Evolutionary conservation across 2,888 invertebrate genomes (phyloP).

Genomic region (Perizoma affinitatum): DNA sequence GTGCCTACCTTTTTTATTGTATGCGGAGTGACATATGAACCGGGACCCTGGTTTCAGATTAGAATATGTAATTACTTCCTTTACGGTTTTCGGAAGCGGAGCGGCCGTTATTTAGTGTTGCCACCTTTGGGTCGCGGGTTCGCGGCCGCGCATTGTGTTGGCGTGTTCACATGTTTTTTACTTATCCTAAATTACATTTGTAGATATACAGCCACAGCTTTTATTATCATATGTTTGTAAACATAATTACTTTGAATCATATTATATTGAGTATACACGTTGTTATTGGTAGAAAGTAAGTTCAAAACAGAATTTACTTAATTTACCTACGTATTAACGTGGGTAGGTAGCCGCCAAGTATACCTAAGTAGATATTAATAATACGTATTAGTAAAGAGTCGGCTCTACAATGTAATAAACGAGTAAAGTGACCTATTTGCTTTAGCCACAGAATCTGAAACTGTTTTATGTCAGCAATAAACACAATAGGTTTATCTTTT

Average conservation of each 20-base stretch:
- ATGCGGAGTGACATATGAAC: constrained; percentile 78
- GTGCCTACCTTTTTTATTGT: constrained; percentile 71
- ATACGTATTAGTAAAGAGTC: background rate
- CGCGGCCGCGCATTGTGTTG: constrained; percentile 43
- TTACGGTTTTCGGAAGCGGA: constrained; percentile 81
- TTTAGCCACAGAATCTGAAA: constrained; percentile 12
- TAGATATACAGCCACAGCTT: constrained; percentile 15
- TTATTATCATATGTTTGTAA: background rate
- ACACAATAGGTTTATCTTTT: constrained; percentile 37
- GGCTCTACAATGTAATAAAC: constrained; percentile 9
- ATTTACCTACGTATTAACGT: too few species aligned
- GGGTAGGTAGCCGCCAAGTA: too few species aligned
- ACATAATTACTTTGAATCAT: too few species aligned
- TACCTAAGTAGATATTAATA: too few species aligned
- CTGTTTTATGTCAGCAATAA: constrained; percentile 21
- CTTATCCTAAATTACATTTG: constrained; percentile 24
- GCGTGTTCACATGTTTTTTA: constrained; percentile 43
- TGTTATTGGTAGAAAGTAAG: too few species aligned
- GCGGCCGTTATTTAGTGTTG: constrained; percentile 62
- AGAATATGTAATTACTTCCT: constrained; percentile 84
- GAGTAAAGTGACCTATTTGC: constrained; percentile 19
- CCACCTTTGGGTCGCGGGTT: constrained; percentile 56
- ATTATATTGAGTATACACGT: too few species aligned
- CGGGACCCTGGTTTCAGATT: constrained; percentile 75
- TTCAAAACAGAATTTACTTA: too few species aligned